A percentile compares a stretch with the other conserved stretches of the same genome.
Conservation (phyloP, 2,888 invertebrate genomes). For the Caenorhabditis macrosperma region DNA sequence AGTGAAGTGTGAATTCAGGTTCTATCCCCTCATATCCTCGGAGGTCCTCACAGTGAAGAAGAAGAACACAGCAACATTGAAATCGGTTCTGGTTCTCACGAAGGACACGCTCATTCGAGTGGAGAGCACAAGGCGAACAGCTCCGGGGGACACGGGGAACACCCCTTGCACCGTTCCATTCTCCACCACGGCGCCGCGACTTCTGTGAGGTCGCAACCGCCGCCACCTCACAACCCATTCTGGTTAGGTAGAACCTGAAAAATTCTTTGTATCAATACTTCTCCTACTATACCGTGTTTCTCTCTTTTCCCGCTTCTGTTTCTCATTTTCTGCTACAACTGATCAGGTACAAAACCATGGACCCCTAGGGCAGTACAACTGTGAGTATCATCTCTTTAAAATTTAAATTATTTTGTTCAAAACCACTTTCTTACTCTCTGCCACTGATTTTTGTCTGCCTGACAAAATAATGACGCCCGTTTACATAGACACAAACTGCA, state of each 20-base stretch:
- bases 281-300: neutral
- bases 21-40: slow-evolving; percentile 72
- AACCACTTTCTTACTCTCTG: neutral
- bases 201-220: slow-evolving; percentile 28
- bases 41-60: slow-evolving; percentile 71
- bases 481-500: slow-evolving; percentile 22
- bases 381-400: slow-evolving; percentile 8
- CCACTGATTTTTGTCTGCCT: slow-evolving; percentile 34
- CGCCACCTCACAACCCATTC: slow-evolving; percentile 28
- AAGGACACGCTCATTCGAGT: slow-evolving; percentile 31
- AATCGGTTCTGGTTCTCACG: slow-evolving; percentile 55
- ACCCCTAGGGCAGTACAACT: slow-evolving; percentile 40
- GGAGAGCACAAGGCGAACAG: slow-evolving; percentile 4
- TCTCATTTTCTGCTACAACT: slow-evolving; percentile 25
- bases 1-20: slow-evolving; percentile 48
- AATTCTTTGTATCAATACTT: too few species aligned
- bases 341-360: slow-evolving; percentile 45
- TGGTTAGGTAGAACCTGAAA: neutral
- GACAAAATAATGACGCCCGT: slow-evolving; percentile 47
- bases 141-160: slow-evolving; percentile 7
- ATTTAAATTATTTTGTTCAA: neutral
- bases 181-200: slow-evolving; percentile 39
- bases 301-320: slow-evolving; percentile 4
- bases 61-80: slow-evolving; percentile 68
- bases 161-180: slow-evolving; percentile 37